Evolutionary conservation across 2,888 invertebrate genomes (phyloP).

Genomic region (Tenthredo scrophulariae): DNA sequence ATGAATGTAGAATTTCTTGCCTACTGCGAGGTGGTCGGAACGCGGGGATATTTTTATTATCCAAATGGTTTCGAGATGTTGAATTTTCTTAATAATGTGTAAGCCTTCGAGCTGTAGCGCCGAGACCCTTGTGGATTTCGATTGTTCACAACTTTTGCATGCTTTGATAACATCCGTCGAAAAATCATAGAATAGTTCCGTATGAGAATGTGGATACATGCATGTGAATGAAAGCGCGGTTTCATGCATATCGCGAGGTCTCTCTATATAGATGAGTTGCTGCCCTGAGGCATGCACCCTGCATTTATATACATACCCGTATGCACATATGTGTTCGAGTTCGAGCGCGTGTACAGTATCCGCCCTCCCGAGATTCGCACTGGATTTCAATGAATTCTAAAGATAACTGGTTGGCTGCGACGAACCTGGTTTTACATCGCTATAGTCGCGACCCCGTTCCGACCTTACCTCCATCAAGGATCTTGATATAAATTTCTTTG

Average conservation of each 20-base stretch:
- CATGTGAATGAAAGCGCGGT: constrained; percentile 66
- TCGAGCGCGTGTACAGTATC: constrained; percentile 29
- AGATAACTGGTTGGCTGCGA: constrained; percentile 67
- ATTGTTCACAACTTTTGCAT: constrained; percentile 25
- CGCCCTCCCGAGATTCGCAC: constrained; percentile 59
- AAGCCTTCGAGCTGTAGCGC: not conserved
- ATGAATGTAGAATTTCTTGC: not conserved
- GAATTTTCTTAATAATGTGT: not conserved
- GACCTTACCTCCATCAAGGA: not conserved
- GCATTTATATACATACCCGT: constrained; percentile 73
- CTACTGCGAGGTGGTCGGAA: not conserved
- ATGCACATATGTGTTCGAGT: constrained; percentile 54
- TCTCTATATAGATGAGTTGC: constrained; percentile 69
- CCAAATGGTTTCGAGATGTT: not conserved
- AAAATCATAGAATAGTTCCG: not conserved
- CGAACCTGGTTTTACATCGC: constrained; percentile 9
- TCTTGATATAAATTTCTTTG: not conserved
- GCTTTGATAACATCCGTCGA: constrained; percentile 2
- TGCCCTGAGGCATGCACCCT: constrained; percentile 73
- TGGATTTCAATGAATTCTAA: constrained; percentile 73
- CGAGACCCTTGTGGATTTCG: not conserved
- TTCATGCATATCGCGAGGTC: constrained; percentile 71
- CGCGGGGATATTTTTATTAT: not conserved
- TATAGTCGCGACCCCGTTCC: constrained; percentile 26
- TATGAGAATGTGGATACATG: not conserved